These are phyloP conservation scores for Microctenopoma steveboyesi DNA, from an alignment of 2,797 vertebrate species.

Conservation along the genomic window DNA sequence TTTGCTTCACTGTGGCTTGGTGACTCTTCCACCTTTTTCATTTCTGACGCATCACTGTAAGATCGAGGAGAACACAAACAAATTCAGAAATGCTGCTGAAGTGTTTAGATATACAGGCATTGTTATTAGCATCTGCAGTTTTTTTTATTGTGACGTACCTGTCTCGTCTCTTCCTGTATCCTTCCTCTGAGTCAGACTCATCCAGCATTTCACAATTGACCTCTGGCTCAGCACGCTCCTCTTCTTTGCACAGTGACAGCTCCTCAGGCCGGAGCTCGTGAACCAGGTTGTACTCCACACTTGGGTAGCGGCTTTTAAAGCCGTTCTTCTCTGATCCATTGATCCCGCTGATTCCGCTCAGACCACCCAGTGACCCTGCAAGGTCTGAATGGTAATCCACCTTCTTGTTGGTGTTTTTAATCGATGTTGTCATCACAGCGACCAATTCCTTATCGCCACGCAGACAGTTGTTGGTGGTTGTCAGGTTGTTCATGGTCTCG, in stretches of 20 bases:
- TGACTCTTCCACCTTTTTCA: conserved; percentile 84
- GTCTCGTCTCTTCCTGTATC: conserved; percentile 86
- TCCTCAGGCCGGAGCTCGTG: conserved; percentile 91
- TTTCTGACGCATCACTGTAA: conserved; percentile 87
- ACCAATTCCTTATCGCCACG: conserved; percentile 93
- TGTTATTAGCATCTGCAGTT: not conserved
- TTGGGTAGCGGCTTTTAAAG: conserved; percentile 90
- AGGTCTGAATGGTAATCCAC: conserved; percentile 92
- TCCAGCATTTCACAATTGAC: conserved; percentile 85
- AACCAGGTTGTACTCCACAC: conserved; percentile 97
- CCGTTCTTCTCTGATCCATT: conserved; percentile 87
- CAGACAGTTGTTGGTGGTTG: conserved; percentile 89
- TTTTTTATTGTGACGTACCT: conserved; percentile 80
- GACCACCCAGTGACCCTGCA: conserved; percentile 71
- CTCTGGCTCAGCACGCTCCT: conserved; percentile 72
- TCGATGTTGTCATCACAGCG: conserved; percentile 89
- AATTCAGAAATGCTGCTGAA: conserved; percentile 30
- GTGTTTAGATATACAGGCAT: not conserved
- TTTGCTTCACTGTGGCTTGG: conserved; percentile 88
- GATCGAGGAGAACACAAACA: conserved; percentile 51
- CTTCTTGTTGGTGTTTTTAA: conserved; percentile 99
- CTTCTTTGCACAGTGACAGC: conserved; percentile 71
- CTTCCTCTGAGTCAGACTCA: conserved; percentile 87
- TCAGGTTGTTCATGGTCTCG: conserved; percentile 98
- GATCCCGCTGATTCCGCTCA: conserved; percentile 72